Evolutionary conservation across 2,888 invertebrate genomes (phyloP).

Genomic region (Agrotis segetum): DNA sequence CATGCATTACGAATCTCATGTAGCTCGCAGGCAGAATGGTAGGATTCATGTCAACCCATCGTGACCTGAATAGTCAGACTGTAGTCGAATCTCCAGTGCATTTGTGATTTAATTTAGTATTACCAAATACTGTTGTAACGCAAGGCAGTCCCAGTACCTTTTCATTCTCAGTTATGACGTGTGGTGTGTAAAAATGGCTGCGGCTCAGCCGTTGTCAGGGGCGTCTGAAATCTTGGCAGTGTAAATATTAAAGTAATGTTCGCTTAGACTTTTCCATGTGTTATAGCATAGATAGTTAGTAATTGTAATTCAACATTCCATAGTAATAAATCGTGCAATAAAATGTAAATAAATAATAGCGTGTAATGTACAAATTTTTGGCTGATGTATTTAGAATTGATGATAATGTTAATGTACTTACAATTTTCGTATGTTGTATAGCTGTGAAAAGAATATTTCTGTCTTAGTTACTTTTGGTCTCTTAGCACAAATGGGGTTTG

Average conservation of each 20-base stretch:
- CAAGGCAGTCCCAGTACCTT: conserved; percentile 76
- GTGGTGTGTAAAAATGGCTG: conserved; percentile 30
- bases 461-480: conserved; percentile 44
- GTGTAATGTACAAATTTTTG: conserved; percentile 63
- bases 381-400: conserved; percentile 53
- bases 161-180: conserved; percentile 69
- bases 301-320: conserved; percentile 85
- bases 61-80: conserved; percentile 76
- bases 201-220: conserved; percentile 18
- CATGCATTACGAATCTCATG: conserved; percentile 93
- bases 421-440: conserved; percentile 55
- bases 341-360: conserved; percentile 69
- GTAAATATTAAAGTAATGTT: conserved; percentile 53
- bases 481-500: conserved; percentile 55
- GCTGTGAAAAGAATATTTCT: conserved; percentile 41
- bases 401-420: conserved; percentile 47
- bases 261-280: conserved; percentile 58
- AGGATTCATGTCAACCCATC: conserved; percentile 76
- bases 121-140: conserved; percentile 80
- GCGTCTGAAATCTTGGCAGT: conserved; percentile 31
- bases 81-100: conserved; percentile 77
- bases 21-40: conserved; percentile 83
- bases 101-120: conserved; percentile 86
- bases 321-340: conserved; percentile 83
- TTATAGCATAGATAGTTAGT: conserved; percentile 61